phyloP scores from a whole-genome alignment of 2,797 vertebrate genomes.

The Labroides dimidiatus region DNA sequence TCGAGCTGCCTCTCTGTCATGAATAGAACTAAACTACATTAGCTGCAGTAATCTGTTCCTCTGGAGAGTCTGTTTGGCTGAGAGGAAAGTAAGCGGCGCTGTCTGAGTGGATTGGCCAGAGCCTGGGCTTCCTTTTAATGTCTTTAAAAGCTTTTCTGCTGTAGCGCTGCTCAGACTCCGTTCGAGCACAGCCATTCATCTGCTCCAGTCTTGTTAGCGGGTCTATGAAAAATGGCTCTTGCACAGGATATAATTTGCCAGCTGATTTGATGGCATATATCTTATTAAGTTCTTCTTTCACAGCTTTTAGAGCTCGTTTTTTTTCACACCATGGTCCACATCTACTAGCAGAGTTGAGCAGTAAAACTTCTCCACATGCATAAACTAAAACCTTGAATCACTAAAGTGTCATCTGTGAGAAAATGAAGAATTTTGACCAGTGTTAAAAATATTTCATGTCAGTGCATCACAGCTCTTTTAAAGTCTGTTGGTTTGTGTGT shows the following conservation, averaged over 20 bases:
- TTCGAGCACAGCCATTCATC: slow-evolving; percentile 54
- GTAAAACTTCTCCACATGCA: not conserved
- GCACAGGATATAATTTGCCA: slow-evolving; percentile 27
- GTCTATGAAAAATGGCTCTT: slow-evolving; percentile 59
- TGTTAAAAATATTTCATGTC: not conserved
- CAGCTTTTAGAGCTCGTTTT: slow-evolving; percentile 21
- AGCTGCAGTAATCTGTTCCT: slow-evolving; percentile 59
- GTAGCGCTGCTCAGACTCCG: slow-evolving; percentile 51
- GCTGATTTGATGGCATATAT: slow-evolving; percentile 23
- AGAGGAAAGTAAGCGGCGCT: slow-evolving; percentile 52
- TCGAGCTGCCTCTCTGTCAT: slow-evolving; percentile 22
- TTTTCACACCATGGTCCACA: not conserved
- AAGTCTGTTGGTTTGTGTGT: not conserved
- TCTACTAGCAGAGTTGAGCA: not conserved
- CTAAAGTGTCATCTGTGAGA: not conserved
- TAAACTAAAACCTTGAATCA: not conserved
- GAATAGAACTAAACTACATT: slow-evolving; percentile 60
- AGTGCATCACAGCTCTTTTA: not conserved
- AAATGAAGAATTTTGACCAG: not conserved
- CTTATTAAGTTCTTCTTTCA: slow-evolving; percentile 25
- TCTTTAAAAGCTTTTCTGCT: slow-evolving; percentile 80
- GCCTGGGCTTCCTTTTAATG: slow-evolving; percentile 73
- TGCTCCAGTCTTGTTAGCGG: slow-evolving; percentile 47
- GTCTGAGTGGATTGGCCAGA: slow-evolving; percentile 75
- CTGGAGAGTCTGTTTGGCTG: slow-evolving; percentile 61